Evolutionary conservation across 2,888 invertebrate species (phyloP).

Genomic region (Theodoxus fluviatilis): DNA sequence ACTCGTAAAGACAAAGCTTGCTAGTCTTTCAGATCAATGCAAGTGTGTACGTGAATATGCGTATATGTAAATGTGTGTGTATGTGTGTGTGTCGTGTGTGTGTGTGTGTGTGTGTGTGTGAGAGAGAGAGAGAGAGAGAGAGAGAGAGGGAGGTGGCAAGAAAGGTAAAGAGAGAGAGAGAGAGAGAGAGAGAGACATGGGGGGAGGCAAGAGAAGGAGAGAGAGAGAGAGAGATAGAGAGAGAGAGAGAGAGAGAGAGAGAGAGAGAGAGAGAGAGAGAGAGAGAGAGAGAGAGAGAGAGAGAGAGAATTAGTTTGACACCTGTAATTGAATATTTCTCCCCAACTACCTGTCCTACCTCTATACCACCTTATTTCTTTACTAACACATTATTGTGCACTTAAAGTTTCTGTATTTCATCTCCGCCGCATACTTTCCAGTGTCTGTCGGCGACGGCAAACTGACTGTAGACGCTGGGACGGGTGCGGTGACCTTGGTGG

Average conservation of each 20-base stretch:
- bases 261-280: conserved; percentile 12
- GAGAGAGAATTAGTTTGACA: neutral
- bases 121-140: conserved; percentile 6
- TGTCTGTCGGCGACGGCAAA: conserved; percentile 29
- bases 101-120: too few relatives aligned
- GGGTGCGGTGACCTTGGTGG: conserved; percentile 37
- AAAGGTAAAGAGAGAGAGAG: conserved; percentile 17
- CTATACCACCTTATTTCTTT: neutral
- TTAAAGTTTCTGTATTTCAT: conserved; percentile 20
- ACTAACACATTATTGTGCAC: neutral
- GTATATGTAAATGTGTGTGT: too few relatives aligned
- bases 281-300: conserved; percentile 17
- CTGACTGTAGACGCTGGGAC: conserved; percentile 35
- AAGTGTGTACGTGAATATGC: too few relatives aligned
- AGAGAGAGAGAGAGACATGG: neutral
- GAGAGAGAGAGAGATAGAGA: conserved; percentile 4
- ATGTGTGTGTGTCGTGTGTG: too few relatives aligned
- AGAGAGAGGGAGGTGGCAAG: conserved; percentile 10
- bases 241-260: conserved; percentile 12
- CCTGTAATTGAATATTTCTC: neutral
- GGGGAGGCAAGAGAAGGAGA: too few relatives aligned
- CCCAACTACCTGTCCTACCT: neutral
- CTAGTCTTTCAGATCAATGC: too few relatives aligned
- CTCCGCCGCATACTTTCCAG: conserved; percentile 30
- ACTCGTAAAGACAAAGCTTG: too few relatives aligned